Evolutionary conservation across 2,113 vertebrate genomes (phyloP), one percentile per base, ranked within the genome.

Genomic region (Pteropus alecto): DNA sequence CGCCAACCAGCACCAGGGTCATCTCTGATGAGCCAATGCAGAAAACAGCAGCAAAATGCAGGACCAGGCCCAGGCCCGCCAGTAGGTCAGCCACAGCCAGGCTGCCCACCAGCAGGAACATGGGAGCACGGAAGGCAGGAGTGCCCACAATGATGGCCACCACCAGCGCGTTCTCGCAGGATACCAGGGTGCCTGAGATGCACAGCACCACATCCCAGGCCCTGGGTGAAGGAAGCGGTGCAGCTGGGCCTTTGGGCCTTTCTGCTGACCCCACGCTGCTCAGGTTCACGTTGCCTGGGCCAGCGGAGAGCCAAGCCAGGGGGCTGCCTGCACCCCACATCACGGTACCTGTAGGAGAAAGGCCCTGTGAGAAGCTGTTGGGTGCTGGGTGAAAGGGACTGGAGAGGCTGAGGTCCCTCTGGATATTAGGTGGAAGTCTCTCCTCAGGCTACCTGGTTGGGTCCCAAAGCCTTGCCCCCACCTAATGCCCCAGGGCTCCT

Each of bases 71-170:
- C 92, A 99, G 90, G 3, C 99, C 99, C 0, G 99, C 99, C 97
- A 99, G 98, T 16, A 99, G 99, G 94, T 99, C 99, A 0, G 99
- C 99, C 0, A 99, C 96, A 46, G 99, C 99, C 82, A 99, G 97
- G 97, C 99, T 99, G 11, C 99, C 99, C 0, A 99, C 99, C 93
- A 99, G 98, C 96, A 99, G 98, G 98, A 99, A 99, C 97, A 99
- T 99, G 0, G 99, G 99, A 0, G 99, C 99, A 0, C 99, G 99
- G 65, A 99, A 98, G 2, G 99, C 98, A 0, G 99, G 99, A 0
- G 98, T 99, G 97, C 99, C 99, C 96, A 99, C 97, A 90, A 99
- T 99, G 58, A 99, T 98, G 85, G 99, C 99, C 92, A 99, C 99
- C 35, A 99, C 99, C 0, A 99, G 71, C 0, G 99, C 99, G 0